Evolutionary conservation across 1,140 invertebrate genomes (phyloP).

Genomic region (Bradysia coprophila): DNA sequence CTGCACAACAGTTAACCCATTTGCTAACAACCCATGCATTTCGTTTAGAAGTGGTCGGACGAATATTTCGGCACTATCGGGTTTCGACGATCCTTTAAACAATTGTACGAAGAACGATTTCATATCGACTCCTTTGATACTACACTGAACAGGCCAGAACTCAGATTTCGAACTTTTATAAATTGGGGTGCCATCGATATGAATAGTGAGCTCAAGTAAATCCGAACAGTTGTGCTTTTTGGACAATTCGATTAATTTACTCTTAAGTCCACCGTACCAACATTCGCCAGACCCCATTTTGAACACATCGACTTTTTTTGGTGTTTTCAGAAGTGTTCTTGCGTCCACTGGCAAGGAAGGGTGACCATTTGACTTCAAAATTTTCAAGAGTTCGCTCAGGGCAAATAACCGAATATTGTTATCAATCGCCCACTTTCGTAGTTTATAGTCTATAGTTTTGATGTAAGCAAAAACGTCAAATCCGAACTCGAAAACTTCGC

Average conservation of each 20-base stretch:
- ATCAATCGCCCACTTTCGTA: too few relatives aligned
- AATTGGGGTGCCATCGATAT: constrained; percentile 7
- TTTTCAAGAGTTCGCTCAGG: too few relatives aligned
- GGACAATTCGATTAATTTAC: constrained; percentile 2
- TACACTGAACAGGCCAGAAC: constrained; percentile 7
- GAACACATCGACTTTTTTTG: not conserved
- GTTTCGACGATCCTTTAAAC: constrained; percentile 6
- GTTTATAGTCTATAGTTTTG: too few relatives aligned
- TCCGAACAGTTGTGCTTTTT: not conserved
- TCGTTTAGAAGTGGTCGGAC: constrained; percentile 7
- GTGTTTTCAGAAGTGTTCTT: constrained; percentile 6
- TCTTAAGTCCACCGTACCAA: constrained; percentile 5
- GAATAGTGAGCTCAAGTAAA: constrained; percentile 5
- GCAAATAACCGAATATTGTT: too few relatives aligned
- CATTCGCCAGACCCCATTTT: constrained; percentile 4
- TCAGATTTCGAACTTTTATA: constrained; percentile 4
- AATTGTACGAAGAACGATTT: constrained; percentile 5
- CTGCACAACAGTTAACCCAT: constrained; percentile 3
- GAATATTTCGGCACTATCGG: constrained; percentile 4
- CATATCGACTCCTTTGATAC: constrained; percentile 4
- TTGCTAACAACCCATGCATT: not conserved
- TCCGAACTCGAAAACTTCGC: too few relatives aligned
- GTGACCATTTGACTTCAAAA: too few relatives aligned
- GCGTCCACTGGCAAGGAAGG: constrained; percentile 2
- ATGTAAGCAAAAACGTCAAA: too few relatives aligned